These are phyloP conservation scores for Labeo calbasu DNA, from an alignment of 2,797 vertebrate genomes.

Conservation along the genomic window DNA sequence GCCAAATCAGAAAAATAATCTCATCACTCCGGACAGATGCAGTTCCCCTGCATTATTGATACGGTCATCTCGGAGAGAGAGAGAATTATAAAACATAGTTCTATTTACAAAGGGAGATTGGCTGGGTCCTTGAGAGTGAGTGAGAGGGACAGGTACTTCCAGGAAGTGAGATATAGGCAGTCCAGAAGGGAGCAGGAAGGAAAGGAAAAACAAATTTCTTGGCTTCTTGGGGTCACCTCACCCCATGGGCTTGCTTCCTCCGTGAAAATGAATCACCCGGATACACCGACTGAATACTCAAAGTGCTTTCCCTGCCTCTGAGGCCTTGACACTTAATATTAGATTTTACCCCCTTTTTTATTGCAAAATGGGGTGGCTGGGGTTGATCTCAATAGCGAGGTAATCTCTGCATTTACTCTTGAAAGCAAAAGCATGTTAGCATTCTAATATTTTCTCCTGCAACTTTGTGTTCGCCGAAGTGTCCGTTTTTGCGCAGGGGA, in stretches of 20 bases:
- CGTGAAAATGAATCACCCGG: conserved; percentile 80
- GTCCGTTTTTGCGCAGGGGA: conserved; percentile 38
- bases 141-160: conserved; percentile 92
- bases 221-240: conserved; percentile 86
- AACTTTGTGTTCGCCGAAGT: conserved; percentile 56
- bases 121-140: conserved; percentile 95
- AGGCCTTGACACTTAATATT: conserved; percentile 75
- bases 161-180: conserved; percentile 96
- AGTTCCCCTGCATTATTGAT: conserved; percentile 98
- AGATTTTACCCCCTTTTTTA: conserved; percentile 64
- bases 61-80: conserved; percentile 90
- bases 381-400: conserved; percentile 67
- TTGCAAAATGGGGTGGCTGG: conserved; percentile 61
- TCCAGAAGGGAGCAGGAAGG: conserved; percentile 73
- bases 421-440: conserved; percentile 67
- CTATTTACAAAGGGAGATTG: conserved; percentile 99
- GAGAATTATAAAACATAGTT: conserved; percentile 99
- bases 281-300: conserved; percentile 80
- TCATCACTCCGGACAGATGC: conserved; percentile 93
- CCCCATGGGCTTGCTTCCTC: conserved; percentile 80
- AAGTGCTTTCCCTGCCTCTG: conserved; percentile 69
- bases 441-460: conserved; percentile 56
- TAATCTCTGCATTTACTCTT: conserved; percentile 70
- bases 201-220: conserved; percentile 86
- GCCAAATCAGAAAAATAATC: conserved; percentile 98